Evolutionary conservation across 2,797 vertebrate species (phyloP), one percentile per base, ranked within the genome.

Genomic region (Sebastes nivosus): DNA sequence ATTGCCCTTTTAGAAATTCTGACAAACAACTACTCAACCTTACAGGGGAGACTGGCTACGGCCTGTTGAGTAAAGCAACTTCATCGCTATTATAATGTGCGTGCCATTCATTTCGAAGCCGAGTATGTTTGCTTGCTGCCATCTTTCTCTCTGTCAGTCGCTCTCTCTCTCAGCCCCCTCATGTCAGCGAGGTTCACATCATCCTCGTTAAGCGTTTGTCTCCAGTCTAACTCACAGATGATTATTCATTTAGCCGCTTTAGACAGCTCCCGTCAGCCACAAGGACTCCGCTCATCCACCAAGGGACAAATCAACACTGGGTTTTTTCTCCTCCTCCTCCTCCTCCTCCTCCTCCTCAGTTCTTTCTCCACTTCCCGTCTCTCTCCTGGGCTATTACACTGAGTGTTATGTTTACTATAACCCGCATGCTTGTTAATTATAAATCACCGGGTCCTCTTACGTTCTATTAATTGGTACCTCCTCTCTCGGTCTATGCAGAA

Each of bases 161-260:
- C 76, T 85, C 82, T 81, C 82, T 82, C 79, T 80, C 75, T 87
- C 75, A 76, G 81, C 84, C 88, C 83, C 90, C 89, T 92, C 89
- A 88, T 88, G 91, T 93, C 93, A 91, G 89, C 14, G 68, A 93
- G 92, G 93, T 93, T 92, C 91, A 89, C 87, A 89, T 92, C 88
- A 87, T 91, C 97, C 97, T 97, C 97, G 97, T 98, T 98, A 98
- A 97, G 97, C 96, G 96, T 97, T 97, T 96, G 96, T 96, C 96
- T 97, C 96, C 82, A 97, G 96, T 97, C 96, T 96, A 97, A 97
- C 97, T 98, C 96, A 95, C 95, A 96, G 96, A 97, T 98, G 97
- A 98, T 98, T 98, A 98, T 98, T 99, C 97, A 98, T 98, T 98
- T 98, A 98, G 97, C 96, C 95, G 88, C 90, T 90, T 92, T 93